Conservation (phyloP, 2,797 vertebrate genomes). For the Adelosebastes latens region DNA sequence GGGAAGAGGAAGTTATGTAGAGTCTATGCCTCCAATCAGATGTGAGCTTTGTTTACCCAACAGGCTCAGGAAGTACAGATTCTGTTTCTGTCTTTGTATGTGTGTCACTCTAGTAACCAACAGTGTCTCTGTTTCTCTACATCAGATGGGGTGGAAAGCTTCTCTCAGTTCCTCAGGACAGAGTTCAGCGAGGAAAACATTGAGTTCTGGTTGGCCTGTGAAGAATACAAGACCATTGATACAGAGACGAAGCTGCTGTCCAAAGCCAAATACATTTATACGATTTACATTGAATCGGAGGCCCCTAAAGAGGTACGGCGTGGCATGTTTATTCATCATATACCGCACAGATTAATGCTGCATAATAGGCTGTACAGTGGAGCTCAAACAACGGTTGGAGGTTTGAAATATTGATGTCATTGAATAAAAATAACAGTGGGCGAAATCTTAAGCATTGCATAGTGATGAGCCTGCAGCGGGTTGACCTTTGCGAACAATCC, state of each 20-base stretch:
- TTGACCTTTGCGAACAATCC: constrained; percentile 58
- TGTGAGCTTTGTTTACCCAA: not conserved
- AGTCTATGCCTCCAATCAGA: not conserved
- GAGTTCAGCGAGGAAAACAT: constrained; percentile 99
- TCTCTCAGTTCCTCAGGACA: constrained; percentile 91
- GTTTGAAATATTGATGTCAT: constrained; percentile 44
- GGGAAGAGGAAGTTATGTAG: not conserved
- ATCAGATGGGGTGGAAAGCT: constrained; percentile 88
- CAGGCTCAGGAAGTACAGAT: not conserved
- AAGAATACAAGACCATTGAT: constrained; percentile 92
- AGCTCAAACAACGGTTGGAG: constrained; percentile 6
- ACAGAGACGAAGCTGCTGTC: constrained; percentile 83
- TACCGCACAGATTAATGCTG: not conserved
- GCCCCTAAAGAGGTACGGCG: constrained; percentile 93
- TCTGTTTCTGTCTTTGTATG: not conserved
- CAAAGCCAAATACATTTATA: constrained; percentile 92
- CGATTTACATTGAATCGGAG: constrained; percentile 89
- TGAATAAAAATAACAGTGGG: constrained; percentile 42
- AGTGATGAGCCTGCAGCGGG: constrained; percentile 37
- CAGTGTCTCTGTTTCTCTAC: constrained; percentile 18
- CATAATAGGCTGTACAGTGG: not conserved
- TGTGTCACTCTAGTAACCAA: not conserved
- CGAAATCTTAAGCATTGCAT: constrained; percentile 6
- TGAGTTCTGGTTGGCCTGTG: constrained; percentile 95
- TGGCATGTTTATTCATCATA: constrained; percentile 38